Evolutionary conservation across 2,113 vertebrate species (phyloP).

Genomic region (Orientallactaga bullata): DNA sequence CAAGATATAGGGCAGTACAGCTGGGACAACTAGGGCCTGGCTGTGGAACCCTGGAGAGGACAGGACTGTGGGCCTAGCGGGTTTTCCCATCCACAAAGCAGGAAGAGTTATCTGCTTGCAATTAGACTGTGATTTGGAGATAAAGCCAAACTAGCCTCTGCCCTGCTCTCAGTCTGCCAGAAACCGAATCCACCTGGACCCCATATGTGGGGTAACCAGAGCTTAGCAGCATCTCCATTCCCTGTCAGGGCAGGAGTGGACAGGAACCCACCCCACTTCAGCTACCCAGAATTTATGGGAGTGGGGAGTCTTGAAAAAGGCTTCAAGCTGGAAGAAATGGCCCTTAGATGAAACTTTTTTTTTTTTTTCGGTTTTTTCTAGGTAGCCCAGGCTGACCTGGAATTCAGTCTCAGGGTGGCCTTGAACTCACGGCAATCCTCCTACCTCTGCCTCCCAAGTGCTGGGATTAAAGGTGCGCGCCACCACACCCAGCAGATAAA

Average conservation of each 20-base stretch:
- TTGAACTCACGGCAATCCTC: too few species aligned
- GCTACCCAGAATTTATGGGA: neutral
- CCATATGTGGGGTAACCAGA: neutral
- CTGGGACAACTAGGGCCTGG: neutral
- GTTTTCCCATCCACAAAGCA: neutral
- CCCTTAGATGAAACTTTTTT: neutral
- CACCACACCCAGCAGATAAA: too few species aligned
- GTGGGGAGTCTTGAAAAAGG: neutral
- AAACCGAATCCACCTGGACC: neutral
- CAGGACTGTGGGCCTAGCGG: neutral
- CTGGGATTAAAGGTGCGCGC: too few species aligned
- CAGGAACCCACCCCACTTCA: neutral
- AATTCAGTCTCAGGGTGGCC: too few species aligned
- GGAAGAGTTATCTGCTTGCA: neutral
- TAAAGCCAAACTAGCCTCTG: neutral
- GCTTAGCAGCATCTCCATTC: neutral
- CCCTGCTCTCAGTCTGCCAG: slow-evolving; percentile 3
- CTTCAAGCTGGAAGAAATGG: neutral
- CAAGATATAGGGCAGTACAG: neutral
- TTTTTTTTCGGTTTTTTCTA: too few species aligned
- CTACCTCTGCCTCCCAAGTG: too few species aligned
- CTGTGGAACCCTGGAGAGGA: neutral
- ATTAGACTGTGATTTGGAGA: neutral
- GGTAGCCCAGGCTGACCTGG: too few species aligned
- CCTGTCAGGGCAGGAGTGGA: fast-evolving